Conservation (phyloP, 1,140 invertebrate genomes). For the Penaeus chinensis region DNA sequence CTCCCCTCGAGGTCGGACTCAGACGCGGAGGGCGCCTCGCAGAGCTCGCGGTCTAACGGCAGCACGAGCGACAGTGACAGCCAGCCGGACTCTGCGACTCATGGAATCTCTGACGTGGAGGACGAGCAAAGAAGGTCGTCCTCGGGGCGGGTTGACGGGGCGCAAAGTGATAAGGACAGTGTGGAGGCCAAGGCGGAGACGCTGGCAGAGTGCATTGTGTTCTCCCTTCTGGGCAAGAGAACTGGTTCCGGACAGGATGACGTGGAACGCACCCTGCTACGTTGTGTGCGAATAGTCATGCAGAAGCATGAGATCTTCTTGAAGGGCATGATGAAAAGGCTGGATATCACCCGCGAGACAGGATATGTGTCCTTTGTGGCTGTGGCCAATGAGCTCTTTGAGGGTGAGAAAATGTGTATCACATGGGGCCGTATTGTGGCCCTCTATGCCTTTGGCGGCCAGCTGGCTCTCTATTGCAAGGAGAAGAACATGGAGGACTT, state of each 20-base stretch:
- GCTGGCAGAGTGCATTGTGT: constrained; percentile 48
- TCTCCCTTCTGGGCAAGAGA: not conserved
- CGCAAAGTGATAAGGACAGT: not conserved
- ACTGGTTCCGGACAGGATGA: constrained; percentile 41
- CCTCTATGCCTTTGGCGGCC: constrained; percentile 74
- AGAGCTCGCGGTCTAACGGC: no score
- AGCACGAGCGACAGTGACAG: constrained; percentile 21
- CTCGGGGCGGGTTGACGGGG: not conserved
- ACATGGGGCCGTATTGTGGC: constrained; percentile 76
- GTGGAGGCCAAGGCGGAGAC: constrained; percentile 36
- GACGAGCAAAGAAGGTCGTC: not conserved
- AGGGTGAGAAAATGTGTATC: constrained; percentile 65
- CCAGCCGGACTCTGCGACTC: not conserved
- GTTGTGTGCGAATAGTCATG: constrained; percentile 71
- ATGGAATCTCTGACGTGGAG: not conserved
- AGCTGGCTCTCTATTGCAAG: constrained; percentile 71
- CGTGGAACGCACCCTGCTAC: constrained; percentile 67
- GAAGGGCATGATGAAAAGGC: constrained; percentile 74
- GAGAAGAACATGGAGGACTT: constrained; percentile 68
- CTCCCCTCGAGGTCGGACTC: not conserved
- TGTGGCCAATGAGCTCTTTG: constrained; percentile 75
- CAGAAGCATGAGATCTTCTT: constrained; percentile 74
- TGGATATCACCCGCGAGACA: constrained; percentile 72
- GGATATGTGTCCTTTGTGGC: constrained; percentile 73
- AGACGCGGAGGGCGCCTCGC: no score